These are phyloP conservation scores for Mirza zaza DNA, from an alignment of 2,113 vertebrate species.

Conservation along the genomic window DNA sequence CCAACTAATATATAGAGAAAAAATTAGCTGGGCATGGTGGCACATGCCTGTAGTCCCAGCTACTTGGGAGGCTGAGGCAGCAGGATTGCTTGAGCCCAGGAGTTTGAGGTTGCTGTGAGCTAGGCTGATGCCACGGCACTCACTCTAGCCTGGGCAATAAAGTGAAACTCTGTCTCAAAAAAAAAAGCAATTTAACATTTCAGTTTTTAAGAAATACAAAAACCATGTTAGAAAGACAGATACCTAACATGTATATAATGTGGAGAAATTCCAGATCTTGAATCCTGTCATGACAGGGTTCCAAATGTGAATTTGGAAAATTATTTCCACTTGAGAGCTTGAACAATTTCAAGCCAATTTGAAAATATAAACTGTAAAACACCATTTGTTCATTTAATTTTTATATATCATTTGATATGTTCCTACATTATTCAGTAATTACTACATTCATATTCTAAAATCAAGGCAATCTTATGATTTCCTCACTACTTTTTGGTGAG, in stretches of 20 bases:
- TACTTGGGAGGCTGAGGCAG: too few relatives aligned
- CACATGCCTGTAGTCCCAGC: too few relatives aligned
- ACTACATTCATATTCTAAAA: neutral
- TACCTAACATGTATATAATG: neutral
- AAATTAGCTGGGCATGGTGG: too few relatives aligned
- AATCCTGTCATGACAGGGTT: neutral
- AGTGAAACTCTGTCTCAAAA: too few relatives aligned
- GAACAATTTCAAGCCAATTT: neutral
- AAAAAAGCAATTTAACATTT: conserved; percentile 36
- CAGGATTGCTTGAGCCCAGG: too few relatives aligned
- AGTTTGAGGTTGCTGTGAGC: too few relatives aligned
- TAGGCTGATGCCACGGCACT: too few relatives aligned
- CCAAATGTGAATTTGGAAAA: neutral
- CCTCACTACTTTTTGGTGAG: neutral
- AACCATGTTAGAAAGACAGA: neutral
- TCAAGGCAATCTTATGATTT: neutral
- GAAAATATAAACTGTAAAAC: neutral
- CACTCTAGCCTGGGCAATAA: too few relatives aligned
- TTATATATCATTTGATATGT: neutral
- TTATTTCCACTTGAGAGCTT: neutral
- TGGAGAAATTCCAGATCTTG: neutral
- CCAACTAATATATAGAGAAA: too few relatives aligned
- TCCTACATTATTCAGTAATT: neutral
- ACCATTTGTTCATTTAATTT: neutral
- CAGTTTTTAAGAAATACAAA: neutral